These are phyloP conservation scores for Chrysocyon brachyurus DNA, from an alignment of 2,797 vertebrate genomes.

Conservation along the genomic window DNA sequence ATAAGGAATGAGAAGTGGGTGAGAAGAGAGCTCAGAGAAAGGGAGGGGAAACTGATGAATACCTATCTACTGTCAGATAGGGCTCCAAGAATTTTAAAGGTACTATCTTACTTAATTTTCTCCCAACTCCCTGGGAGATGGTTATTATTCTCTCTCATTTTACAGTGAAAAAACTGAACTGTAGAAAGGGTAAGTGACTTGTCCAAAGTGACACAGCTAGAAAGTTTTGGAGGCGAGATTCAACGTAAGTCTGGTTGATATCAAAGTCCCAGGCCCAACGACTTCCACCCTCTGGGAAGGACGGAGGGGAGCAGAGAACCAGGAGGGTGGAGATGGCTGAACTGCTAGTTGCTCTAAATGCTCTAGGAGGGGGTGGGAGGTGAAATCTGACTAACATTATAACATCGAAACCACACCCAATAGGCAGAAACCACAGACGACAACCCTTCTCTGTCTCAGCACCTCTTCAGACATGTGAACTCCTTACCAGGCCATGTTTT, in stretches of 20 bases:
- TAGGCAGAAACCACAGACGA: background rate
- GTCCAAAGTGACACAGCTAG: background rate
- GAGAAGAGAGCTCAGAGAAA: background rate
- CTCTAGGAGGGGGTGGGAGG: background rate
- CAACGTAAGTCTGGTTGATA: background rate
- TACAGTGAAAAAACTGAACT: conserved; percentile 2
- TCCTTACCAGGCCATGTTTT: background rate
- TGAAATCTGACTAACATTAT: background rate
- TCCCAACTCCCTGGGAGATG: background rate
- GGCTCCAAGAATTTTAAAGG: background rate
- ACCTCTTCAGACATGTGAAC: background rate
- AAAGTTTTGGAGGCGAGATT: background rate
- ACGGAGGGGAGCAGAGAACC: background rate
- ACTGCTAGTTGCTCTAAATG: background rate
- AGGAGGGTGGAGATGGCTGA: background rate
- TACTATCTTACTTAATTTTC: background rate
- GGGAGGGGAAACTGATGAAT: background rate
- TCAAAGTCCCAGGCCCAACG: background rate
- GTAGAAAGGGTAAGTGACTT: background rate
- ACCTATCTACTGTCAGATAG: background rate
- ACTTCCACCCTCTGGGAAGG: background rate
- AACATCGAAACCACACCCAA: background rate
- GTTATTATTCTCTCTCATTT: background rate
- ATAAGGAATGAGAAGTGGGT: background rate
- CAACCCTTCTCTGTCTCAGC: background rate